Evolutionary conservation across 2,797 vertebrate species (phyloP).

Genomic region (Poliocrania exsul): DNA sequence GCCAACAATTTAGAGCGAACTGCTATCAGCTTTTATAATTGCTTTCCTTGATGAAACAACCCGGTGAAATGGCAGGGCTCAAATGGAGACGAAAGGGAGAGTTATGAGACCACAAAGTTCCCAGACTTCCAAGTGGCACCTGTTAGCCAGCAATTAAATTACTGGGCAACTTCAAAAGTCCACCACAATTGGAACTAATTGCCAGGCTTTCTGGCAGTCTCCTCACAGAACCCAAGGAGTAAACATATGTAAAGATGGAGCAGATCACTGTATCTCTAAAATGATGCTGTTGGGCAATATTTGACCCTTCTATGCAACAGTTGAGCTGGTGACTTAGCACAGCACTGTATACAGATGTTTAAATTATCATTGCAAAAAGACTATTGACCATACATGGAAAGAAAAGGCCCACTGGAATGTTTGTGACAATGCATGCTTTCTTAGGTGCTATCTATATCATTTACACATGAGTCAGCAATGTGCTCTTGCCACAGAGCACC

Average conservation of each 20-base stretch:
- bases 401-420: neutral
- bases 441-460: neutral
- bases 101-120: constrained; percentile 9
- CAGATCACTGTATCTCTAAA: neutral
- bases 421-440: neutral
- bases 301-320: neutral
- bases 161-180: constrained; percentile 1
- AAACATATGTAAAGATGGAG: neutral
- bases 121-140: constrained; percentile 35
- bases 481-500: neutral
- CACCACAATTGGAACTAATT: neutral
- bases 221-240: neutral
- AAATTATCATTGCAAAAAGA: neutral
- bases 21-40: constrained; percentile 67
- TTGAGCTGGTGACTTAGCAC: neutral
- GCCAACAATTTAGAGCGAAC: constrained; percentile 63
- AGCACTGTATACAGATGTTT: neutral
- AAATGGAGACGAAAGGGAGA: neutral
- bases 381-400: neutral
- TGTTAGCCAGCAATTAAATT: constrained; percentile 44
- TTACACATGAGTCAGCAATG: neutral
- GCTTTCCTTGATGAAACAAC: constrained; percentile 61
- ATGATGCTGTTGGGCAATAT: neutral
- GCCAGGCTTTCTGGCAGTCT: neutral
- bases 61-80: neutral